phyloP scores from a whole-genome alignment of 2,797 vertebrate species.

The Anolis apletophallus region DNA sequence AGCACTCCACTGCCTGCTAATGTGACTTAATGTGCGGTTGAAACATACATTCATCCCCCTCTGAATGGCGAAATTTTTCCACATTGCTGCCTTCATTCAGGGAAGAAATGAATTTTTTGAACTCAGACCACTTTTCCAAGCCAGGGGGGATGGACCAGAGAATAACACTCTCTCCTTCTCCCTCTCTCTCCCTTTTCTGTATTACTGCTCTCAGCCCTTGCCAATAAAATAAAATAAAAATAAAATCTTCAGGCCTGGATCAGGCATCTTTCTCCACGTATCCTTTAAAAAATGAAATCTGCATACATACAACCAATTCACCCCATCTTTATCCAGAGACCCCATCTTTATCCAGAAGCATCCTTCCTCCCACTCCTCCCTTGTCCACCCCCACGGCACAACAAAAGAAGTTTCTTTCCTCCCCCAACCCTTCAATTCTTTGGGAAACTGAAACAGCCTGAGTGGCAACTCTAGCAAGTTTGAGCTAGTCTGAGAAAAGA shows the following conservation, averaged over 20 bases:
- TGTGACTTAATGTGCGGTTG: conserved; percentile 96
- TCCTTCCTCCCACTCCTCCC: conserved; percentile 28
- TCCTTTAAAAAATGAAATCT: conserved; percentile 12
- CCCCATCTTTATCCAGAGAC: conserved; percentile 20
- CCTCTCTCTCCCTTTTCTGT: conserved; percentile 48
- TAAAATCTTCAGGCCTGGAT: not conserved
- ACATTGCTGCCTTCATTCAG: conserved; percentile 97
- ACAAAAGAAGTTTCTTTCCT: conserved; percentile 39
- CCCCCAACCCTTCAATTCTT: conserved; percentile 45
- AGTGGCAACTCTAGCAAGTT: conserved; percentile 32
- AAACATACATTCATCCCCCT: conserved; percentile 94
- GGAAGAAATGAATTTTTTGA: conserved; percentile 96
- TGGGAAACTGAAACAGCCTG: conserved; percentile 6
- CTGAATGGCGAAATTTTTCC: conserved; percentile 96
- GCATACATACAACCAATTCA: conserved; percentile 13
- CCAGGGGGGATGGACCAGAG: conserved; percentile 78
- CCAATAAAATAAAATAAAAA: conserved; percentile 25
- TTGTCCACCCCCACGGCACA: not conserved
- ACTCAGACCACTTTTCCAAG: conserved; percentile 86
- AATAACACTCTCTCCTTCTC: conserved; percentile 75
- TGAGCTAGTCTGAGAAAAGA: conserved; percentile 36
- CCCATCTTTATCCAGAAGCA: conserved; percentile 24
- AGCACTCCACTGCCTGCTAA: conserved; percentile 97
- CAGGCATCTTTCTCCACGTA: conserved; percentile 8
- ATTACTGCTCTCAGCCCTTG: not conserved